Percentiles rank a stretch among this genome's conserved stretches.
These are phyloP conservation scores for Symphodus melops DNA, from an alignment of 2,113 vertebrate species.

Conservation along the genomic window DNA sequence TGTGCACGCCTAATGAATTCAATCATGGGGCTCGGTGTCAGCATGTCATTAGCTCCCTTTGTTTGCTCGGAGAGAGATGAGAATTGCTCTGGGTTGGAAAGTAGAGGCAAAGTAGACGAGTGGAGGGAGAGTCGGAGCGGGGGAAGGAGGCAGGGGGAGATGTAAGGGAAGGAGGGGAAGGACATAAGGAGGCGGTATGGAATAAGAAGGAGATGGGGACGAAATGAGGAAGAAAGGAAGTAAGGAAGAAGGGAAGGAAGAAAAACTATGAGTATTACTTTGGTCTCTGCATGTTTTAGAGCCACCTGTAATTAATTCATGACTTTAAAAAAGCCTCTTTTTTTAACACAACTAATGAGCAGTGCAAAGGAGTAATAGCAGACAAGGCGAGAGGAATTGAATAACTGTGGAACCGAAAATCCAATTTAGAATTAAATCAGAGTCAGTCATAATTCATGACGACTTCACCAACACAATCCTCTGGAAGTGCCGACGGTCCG, in stretches of 20 bases:
- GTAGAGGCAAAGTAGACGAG: constrained; percentile 17
- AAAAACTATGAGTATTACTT: background rate
- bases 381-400: constrained; percentile 34
- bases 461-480: too few species aligned
- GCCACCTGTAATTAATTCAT: background rate
- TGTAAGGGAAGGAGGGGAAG: constrained; percentile 15
- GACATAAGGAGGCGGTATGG: constrained; percentile 20
- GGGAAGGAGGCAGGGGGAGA: background rate
- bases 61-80: constrained; percentile 73
- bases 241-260: background rate
- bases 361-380: background rate
- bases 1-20: constrained; percentile 80
- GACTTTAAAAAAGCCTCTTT: background rate
- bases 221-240: background rate
- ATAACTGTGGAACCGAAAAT: constrained; percentile 19
- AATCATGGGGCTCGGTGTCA: constrained; percentile 79
- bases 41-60: constrained; percentile 79
- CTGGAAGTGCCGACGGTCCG: too few species aligned
- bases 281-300: background rate
- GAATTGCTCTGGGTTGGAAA: constrained; percentile 63
- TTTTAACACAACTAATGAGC: background rate
- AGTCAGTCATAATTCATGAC: too few species aligned
- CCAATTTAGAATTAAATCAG: constrained; percentile 40
- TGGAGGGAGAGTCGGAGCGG: constrained; percentile 10
- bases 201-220: background rate